Base-by-base conservation (phyloP, 2,888 invertebrate species). In the Ornithoptera priamus region DNA sequence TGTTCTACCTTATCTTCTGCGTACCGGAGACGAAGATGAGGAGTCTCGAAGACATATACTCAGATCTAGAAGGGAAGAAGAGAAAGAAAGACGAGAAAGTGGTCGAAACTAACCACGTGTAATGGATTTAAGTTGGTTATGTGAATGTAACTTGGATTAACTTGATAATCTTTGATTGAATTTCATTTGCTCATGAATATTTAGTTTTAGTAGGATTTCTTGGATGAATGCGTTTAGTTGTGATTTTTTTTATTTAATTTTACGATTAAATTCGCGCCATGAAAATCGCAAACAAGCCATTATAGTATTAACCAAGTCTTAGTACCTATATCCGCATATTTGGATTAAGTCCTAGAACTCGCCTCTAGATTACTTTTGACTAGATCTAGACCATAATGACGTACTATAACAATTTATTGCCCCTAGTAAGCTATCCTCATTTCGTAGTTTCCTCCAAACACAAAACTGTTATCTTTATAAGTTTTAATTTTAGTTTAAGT, bases 11-110 rank as follows among this genome's bases (percentile, higher is more conserved):
- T 0, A 94, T 96, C 74, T 89, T 95, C 77, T 96, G 93, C 81
- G 97, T 99, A n/a, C 99, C 99, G 2, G 99, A 99, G 89, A 99
- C 99, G 0, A 96, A 97, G 81, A 98, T 97, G 76, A 95, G 97
- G 81, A 96, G 95, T 63, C 92, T 99, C 69, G 97, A 98, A 85
- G 98, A 98, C 75, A 98, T 99, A 79, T 97, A 97, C 83, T 94
- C 95, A 57, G 95, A 96, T 78, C 93, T 97, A 80, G 95, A 95
- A 75, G 95, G 94, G 1, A 87, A 91, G 67, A 80, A 75, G 65
- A 81, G 78, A 67, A 81, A 76, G 66, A 79, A 79, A 12, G 75
- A 75, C 7, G 75, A 79, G 18, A 69, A 67, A 30, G 75, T 84
- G 0, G 84, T 83, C 0, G 88, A 88, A 72, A 82, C 80, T 0